Evolutionary conservation across 2,888 invertebrate genomes (phyloP).

Genomic region (Ecdyonurus torrentis): DNA sequence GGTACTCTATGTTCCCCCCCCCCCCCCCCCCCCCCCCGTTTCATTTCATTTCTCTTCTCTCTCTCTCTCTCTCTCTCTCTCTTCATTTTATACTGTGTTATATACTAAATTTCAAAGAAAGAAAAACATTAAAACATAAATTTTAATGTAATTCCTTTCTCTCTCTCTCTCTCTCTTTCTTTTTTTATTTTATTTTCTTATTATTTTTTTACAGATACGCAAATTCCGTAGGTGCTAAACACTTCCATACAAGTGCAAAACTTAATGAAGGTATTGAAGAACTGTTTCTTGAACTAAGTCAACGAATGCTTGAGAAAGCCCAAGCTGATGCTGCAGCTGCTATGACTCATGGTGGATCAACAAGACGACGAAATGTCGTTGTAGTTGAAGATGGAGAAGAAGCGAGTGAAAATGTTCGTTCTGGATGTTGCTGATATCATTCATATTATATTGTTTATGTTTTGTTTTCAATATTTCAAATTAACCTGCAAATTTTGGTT

Average conservation of each 20-base stretch:
- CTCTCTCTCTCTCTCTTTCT: neutral
- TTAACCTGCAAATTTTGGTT: too few species aligned
- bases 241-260: slow-evolving; percentile 89
- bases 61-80: too few species aligned
- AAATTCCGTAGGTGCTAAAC: slow-evolving; percentile 75
- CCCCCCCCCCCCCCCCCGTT: too few species aligned
- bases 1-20: too few species aligned
- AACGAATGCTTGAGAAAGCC: slow-evolving; percentile 44
- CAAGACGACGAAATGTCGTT: slow-evolving; percentile 15
- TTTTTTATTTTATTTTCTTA: too few species aligned
- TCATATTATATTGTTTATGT: too few species aligned
- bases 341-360: slow-evolving; percentile 4
- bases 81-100: too few species aligned
- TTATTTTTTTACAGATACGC: slow-evolving; percentile 52
- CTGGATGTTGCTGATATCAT: slow-evolving; percentile 5
- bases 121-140: neutral
- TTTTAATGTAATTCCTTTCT: neutral
- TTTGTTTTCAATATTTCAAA: too few species aligned
- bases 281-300: slow-evolving; percentile 67
- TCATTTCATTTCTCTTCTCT: too few species aligned
- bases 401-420: slow-evolving; percentile 1
- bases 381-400: slow-evolving; percentile 18
- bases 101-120: neutral
- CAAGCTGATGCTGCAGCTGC: slow-evolving; percentile 20
- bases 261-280: slow-evolving; percentile 81